Evolutionary conservation across 2,113 vertebrate species (phyloP).

Genomic region (Pelecanus crispus): DNA sequence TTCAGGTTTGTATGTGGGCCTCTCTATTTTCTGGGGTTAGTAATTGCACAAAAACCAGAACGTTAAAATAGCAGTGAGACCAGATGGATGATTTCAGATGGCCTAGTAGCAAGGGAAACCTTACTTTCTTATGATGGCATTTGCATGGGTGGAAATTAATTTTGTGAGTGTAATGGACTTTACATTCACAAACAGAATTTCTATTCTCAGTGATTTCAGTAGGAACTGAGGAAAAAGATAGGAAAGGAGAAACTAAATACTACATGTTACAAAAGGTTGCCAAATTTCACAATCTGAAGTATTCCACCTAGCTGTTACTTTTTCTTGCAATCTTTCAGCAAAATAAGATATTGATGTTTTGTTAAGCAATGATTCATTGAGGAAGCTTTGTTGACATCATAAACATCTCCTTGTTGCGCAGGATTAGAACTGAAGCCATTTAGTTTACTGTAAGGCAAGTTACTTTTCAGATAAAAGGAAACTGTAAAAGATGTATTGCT

Average conservation of each 20-base stretch:
- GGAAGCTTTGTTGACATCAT: not conserved
- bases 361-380: not conserved
- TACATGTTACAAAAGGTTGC: not conserved
- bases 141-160: not conserved
- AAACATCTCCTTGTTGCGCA: not conserved
- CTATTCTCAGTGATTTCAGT: not conserved
- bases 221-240: not conserved
- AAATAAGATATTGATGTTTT: not conserved
- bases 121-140: not conserved
- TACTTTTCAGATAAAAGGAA: not conserved
- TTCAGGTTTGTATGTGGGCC: not conserved
- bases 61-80: not conserved
- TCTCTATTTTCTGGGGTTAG: not conserved
- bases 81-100: not conserved
- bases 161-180: not conserved
- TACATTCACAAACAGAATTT: not conserved
- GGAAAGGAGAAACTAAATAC: not conserved
- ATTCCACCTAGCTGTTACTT: not conserved
- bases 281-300: not conserved
- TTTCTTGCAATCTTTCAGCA: not conserved
- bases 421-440: not conserved
- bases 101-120: not conserved
- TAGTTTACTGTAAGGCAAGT: not conserved
- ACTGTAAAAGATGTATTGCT: not conserved
- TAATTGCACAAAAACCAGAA: not conserved